A percentile compares a stretch with the other conserved stretches of the same genome.
Conservation (phyloP, 2,113 vertebrate species). For the Oryzias melastigma region DNA sequence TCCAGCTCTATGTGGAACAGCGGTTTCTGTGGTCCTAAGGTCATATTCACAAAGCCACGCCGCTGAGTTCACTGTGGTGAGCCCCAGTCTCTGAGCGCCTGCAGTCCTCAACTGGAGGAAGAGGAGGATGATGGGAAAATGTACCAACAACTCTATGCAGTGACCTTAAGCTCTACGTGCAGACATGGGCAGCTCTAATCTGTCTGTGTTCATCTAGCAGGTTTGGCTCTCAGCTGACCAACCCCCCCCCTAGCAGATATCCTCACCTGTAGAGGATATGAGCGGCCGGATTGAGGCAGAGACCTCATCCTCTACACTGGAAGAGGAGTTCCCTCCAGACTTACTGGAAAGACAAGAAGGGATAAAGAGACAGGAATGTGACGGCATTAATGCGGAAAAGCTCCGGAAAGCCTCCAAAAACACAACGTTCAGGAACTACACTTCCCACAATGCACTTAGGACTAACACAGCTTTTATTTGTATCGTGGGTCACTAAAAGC, state of each 20-base stretch:
- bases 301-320: slow-evolving; percentile 97
- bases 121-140: slow-evolving; percentile 75
- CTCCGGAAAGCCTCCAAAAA: neutral
- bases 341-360: slow-evolving; percentile 85
- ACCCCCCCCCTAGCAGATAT: slow-evolving; percentile 56
- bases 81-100: slow-evolving; percentile 73
- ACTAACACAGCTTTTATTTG: too few relatives aligned
- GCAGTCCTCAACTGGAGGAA: slow-evolving; percentile 78
- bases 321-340: slow-evolving; percentile 96
- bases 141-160: slow-evolving; percentile 64
- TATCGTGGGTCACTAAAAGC: too few relatives aligned
- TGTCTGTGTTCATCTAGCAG: slow-evolving; percentile 36
- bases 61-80: slow-evolving; percentile 70
- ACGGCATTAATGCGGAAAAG: slow-evolving; percentile 62
- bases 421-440: too few relatives aligned
- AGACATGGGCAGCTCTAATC: slow-evolving; percentile 58
- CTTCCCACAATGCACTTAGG: too few relatives aligned
- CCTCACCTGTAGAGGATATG: slow-evolving; percentile 90
- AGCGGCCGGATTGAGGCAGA: slow-evolving; percentile 92
- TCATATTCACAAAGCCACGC: slow-evolving; percentile 72
- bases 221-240: slow-evolving; percentile 46
- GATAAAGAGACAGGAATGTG: slow-evolving; percentile 63
- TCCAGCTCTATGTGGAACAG: slow-evolving; percentile 2
- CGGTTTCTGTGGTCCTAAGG: slow-evolving; percentile 60
- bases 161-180: slow-evolving; percentile 69